Evolutionary conservation across 2,113 vertebrate genomes (phyloP), one percentile per base, ranked within the genome.

Genomic region (Oostethus manadensis): DNA sequence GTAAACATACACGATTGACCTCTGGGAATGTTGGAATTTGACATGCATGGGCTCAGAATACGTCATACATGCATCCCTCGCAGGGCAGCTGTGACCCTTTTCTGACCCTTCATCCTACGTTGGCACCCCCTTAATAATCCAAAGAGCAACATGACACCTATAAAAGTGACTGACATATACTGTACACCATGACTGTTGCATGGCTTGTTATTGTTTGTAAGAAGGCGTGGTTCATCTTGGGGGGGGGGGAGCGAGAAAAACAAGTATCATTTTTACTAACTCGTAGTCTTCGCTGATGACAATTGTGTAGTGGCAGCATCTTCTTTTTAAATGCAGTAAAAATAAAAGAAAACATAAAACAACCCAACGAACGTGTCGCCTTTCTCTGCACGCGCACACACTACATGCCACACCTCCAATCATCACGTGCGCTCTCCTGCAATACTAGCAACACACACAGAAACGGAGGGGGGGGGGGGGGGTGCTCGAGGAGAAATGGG

Each of bases 331-430:
- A 79, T 75, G 74, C 70, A 66, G 81, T 43, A 47, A 77, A 88
- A 89, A 88, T 43, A 47, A 77, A 88, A 89, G 87, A 89, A 88
- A 80, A 40, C 47, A 77, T 87, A 89, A 88, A 89, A 88, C 78
- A 84, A 78, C 87, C 80, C 84, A 76, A 79, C 62, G 75, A 65
- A 81, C 66, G 58, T 65, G 51, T 71, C 48, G 70, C 63, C 70
- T 72, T 80, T 78, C 35, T 74, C 56, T 78, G 22, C 2, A 14
- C 16, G 1, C 54, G 23, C 18, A 15, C 1, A 42, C 4, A 26
- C 53, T 50, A 8, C 48, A 8, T 9, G 11, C 8, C 15, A 33
- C 50, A 29, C 23, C 15, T 51, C 8, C 23, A 10, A 33, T n/a
- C 10, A 10, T 51, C 23, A 33, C 14, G 14, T 38, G 38, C 14